Percentiles rank a stretch among this genome's conserved stretches.
Conservation (phyloP, 1,140 invertebrate species). For the Pentalonia nigronervosa region DNA sequence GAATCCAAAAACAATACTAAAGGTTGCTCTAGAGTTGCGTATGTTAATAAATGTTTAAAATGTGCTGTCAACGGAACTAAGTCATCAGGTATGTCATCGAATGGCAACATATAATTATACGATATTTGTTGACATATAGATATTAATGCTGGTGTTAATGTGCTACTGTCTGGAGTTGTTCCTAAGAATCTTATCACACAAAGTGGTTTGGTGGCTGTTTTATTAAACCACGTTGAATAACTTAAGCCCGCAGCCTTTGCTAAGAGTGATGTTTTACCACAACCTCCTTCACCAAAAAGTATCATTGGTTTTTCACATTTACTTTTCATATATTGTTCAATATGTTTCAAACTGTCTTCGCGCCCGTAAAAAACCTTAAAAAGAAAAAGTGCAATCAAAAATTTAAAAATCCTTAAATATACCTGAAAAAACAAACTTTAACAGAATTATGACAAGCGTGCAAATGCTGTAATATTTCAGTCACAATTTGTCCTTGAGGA, state of each 20-base stretch:
- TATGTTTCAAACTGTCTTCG: slow-evolving; percentile 83
- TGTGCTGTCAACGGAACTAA: slow-evolving; percentile 93
- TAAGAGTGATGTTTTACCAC: slow-evolving; percentile 95
- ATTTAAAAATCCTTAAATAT: neutral
- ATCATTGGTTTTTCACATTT: slow-evolving; percentile 86
- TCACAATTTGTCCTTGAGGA: slow-evolving; percentile 91
- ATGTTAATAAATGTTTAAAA: slow-evolving; percentile 90
- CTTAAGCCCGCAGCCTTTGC: slow-evolving; percentile 90
- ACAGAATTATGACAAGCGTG: slow-evolving; percentile 97
- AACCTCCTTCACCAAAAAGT: slow-evolving; percentile 95
- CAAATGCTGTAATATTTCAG: slow-evolving; percentile 95
- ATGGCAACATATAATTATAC: slow-evolving; percentile 91
- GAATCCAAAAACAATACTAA: slow-evolving; percentile 89
- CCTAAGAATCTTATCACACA: slow-evolving; percentile 93
- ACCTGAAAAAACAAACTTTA: slow-evolving; percentile 66
- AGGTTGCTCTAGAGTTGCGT: slow-evolving; percentile 82
- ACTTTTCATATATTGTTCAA: slow-evolving; percentile 87
- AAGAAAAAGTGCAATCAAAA: neutral
- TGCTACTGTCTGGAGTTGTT: slow-evolving; percentile 95
- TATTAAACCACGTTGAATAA: slow-evolving; percentile 74
- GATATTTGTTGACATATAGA: slow-evolving; percentile 96
- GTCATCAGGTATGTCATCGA: slow-evolving; percentile 94
- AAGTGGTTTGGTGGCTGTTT: slow-evolving; percentile 74
- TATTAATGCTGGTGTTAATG: slow-evolving; percentile 90
- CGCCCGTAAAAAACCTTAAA: slow-evolving; percentile 89